phyloP scores from a whole-genome alignment of 2,888 invertebrate species.

The Aethes cnicana region DNA sequence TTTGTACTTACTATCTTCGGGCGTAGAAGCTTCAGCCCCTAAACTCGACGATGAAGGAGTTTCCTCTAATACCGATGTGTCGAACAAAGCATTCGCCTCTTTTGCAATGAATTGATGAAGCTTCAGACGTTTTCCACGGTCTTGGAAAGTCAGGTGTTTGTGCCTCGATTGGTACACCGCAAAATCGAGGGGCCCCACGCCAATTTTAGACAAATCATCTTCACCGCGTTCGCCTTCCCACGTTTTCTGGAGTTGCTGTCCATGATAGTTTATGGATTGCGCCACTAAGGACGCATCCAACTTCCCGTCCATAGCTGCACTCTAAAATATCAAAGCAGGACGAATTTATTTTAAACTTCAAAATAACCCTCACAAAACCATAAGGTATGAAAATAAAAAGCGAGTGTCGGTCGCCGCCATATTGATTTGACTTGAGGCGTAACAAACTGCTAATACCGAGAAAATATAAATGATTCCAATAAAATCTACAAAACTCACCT shows the following conservation, averaged over 20 bases:
- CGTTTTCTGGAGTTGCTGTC: conserved; percentile 92
- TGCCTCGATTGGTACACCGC: conserved; percentile 90
- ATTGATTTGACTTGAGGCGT: conserved; percentile 11
- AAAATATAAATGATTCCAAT: neutral
- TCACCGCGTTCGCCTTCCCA: conserved; percentile 93
- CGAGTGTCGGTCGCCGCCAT: conserved; percentile 27
- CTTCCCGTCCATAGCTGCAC: conserved; percentile 59
- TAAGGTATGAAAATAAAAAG: too few species aligned
- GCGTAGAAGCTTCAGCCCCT: conserved; percentile 73
- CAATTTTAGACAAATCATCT: conserved; percentile 86
- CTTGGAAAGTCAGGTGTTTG: conserved; percentile 91
- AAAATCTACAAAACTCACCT: neutral
- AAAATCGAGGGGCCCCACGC: conserved; percentile 84
- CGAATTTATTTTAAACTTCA: neutral
- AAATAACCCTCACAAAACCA: neutral
- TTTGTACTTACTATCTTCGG: conserved; percentile 79
- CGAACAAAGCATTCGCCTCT: conserved; percentile 90
- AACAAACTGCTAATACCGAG: neutral
- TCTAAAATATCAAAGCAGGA: conserved; percentile 34
- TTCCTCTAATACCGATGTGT: conserved; percentile 73
- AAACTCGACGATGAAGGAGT: conserved; percentile 74
- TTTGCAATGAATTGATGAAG: conserved; percentile 93
- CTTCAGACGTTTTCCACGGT: conserved; percentile 90
- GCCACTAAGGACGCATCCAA: conserved; percentile 83
- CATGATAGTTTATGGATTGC: conserved; percentile 91